Evolutionary conservation across 1,140 invertebrate species (phyloP), one percentile per base, ranked within the genome.

Genomic region (Penaeus chinensis): DNA sequence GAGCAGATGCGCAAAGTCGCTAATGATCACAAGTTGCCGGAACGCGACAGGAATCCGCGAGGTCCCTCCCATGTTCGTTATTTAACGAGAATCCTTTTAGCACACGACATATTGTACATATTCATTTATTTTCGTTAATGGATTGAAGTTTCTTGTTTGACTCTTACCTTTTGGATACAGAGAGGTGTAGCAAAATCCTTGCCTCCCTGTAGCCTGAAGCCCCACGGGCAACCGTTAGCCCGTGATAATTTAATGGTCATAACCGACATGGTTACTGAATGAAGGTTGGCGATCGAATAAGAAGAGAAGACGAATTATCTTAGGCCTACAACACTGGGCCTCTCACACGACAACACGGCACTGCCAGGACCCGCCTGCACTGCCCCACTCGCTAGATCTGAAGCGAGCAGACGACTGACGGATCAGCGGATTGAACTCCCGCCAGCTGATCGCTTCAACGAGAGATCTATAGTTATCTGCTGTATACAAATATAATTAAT

Each of bases 161-260:
- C 0, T 92, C 92, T 91, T 91, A 94, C 93, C 92, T 92, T 91
- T 87, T 93, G 93, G 54, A 94, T 91, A 27, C 92, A 92, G n/a
- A 94, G 91, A 37, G 93, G 93, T 61, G 91, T 92, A 37, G 91
- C 92, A 88, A 93, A 93, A 85, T 94, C 93, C 79, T 91, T 91
- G 22, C 93, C 93, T 54, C 93, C 93, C 88, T 93, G 93, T 27
- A 94, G 92, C 42, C 94, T 91, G 90, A 94, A 94, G 79, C 94
- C 94, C 94, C 94, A 94, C 1, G 93, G 83, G 11, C 81, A 76
- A 63, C 90, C 90, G 69, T 82, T 71, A 71, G 82, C 60, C 79
- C 85, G 86, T 47, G 37, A 83, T 83, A 90, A 82, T 84, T 87
- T 89, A 66, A 90, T 89, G 65, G 90, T 90, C 84, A 87, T 83